Evolutionary conservation across 1,140 invertebrate species (phyloP), one percentile per base, ranked within the genome.

Genomic region (Macrotrachela quadricornifera): DNA sequence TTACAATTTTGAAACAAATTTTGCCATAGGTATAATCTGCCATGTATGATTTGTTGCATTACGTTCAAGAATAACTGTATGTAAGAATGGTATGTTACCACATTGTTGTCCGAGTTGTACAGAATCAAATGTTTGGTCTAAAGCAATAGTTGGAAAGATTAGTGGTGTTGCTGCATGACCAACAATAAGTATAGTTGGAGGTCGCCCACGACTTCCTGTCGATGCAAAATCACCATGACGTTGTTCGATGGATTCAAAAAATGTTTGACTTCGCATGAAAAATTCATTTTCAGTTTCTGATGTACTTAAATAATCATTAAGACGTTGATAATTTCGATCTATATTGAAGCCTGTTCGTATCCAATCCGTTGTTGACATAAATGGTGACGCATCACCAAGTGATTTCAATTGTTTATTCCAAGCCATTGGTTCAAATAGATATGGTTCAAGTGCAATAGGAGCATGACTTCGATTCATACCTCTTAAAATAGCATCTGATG

Each of bases 401-500:
- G 10, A 2, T 30, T 30, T 2, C 8, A 30, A 30, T 30, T 2
- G 21, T 30, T 30, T 2, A 42, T 42, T 13, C 40, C 40, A 42
- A 13, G 1, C 10, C 40, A 42, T 13, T 14, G 15, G 15, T 42
- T 42, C 40, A 42, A 42, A 42, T 42, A 42, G 40, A 42, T 15
- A 42, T 3, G 40, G 40, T 15, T 42, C 40, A 42, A 42, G 12
- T 6, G 3, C 2, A 3, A 42, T 42, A 11, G 40, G 13, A 4
- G 10, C 10, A 15, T 3, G 10, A 14, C 3, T 4, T 14, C 40
- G 12, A 42, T 42, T 42, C 13, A 14, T 14, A 66, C 66, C 62
- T 60, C 61, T 59, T 38, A 70, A 54, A 43, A 85, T 71, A 59
- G 75, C 75, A 40, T 79, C 75, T 55, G 81, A 82, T 0, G 87